Evolutionary conservation across 2,888 invertebrate species (phyloP), one percentile per base, ranked within the genome.

Genomic region (Apamea sordens): DNA sequence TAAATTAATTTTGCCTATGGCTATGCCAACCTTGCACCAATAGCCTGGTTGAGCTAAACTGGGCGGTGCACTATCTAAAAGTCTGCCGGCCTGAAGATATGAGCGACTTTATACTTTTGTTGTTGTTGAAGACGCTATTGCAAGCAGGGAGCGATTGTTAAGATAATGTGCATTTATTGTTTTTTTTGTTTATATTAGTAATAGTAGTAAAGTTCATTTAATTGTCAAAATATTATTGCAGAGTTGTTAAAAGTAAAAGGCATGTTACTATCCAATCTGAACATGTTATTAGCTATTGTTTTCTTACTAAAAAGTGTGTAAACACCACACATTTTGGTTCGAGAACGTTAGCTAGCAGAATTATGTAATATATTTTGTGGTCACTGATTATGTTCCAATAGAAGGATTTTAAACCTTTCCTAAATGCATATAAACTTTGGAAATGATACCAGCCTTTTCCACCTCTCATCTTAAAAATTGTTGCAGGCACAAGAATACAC

Each of bases 401-500:
- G 18, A 28, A 28, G 28, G 4, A 5, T 21, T 32, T 21, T 10
- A 32, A 21, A 64, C 32, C 6, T 32, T 64, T 21, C 21, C 21
- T 64, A 32, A 64, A 64, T 64, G 32, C n/a, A 11, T 11, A 15
- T 8, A 28, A 78, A 28, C 63, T 28, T 47, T 8, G 69, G 64
- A 41, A 73, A 36, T 56, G 2, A 1, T 41, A 15, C 59, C 28
- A 15, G 13, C 7, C 1, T 2, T 8, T 56, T 47, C 70, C 15
- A 21, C 18, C 15, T 50, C 86, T 81, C 63, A 86, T 44, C 13
- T 28, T 28, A 56, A 69, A 56, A 41, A 72, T 93, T 92, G 88
- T 94, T 95, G 10, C 90, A 98, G 98, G 95, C 96, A n/a, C 98
- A 98, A 96, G 97, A 98, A 76, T 99, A 98, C 94, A 97, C 96